A percentile compares a stretch with the other conserved stretches of the same genome.
phyloP scores from a whole-genome alignment of 53 echinoderm and acorn worm genomes.

The Zoroaster sp. region DNA sequence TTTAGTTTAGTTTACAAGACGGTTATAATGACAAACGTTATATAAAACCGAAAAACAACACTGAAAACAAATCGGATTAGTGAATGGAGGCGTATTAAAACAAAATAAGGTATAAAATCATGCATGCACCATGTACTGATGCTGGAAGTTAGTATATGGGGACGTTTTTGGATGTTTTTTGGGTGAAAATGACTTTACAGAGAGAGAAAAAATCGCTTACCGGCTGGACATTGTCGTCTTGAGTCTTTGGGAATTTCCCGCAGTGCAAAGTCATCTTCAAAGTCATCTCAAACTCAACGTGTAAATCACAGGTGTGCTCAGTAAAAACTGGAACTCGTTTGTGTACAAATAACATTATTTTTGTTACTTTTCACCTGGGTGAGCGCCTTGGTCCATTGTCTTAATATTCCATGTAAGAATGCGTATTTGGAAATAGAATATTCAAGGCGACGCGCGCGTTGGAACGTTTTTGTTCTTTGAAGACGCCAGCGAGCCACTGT shows the following conservation, averaged over 20 bases:
- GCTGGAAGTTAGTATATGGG: background rate
- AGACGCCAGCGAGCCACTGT: too few species aligned
- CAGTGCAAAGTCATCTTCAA: background rate
- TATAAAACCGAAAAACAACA: background rate
- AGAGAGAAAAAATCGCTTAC: background rate
- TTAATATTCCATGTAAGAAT: background rate
- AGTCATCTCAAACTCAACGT: constrained; percentile 1
- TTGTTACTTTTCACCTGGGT: background rate
- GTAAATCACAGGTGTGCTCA: background rate
- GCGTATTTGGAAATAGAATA: background rate
- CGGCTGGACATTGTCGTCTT: background rate
- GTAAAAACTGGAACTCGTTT: background rate
- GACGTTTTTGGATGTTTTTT: background rate
- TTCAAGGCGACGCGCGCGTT: too few species aligned
- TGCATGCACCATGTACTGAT: background rate
- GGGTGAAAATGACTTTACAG: too few species aligned
- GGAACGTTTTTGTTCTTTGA: too few species aligned
- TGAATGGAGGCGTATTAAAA: too few species aligned
- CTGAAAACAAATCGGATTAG: background rate
- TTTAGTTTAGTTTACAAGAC: too few species aligned
- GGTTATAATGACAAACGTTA: too few species aligned
- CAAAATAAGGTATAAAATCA: background rate
- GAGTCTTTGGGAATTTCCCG: background rate
- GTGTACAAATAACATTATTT: background rate
- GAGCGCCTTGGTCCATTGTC: constrained; percentile 13